Percentiles rank a stretch among this genome's conserved stretches.
These are phyloP conservation scores for Helarctos malayanus DNA, from an alignment of 2,797 vertebrate genomes.

Conservation along the genomic window DNA sequence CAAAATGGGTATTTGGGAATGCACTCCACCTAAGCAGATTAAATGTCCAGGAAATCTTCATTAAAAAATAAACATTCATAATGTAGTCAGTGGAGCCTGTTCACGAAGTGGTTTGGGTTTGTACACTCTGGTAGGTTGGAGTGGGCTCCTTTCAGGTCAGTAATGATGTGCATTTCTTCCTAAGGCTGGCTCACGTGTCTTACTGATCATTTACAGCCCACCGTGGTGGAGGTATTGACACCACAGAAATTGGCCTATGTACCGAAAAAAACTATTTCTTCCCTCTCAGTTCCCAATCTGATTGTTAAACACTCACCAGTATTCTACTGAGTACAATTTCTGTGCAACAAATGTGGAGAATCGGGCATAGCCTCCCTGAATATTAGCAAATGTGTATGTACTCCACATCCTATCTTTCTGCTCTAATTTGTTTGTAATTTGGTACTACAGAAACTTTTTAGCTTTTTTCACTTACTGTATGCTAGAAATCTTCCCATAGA, in stretches of 20 bases:
- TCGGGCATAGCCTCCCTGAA: background rate
- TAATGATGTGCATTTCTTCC: background rate
- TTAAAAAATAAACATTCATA: background rate
- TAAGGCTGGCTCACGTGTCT: background rate
- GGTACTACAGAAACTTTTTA: background rate
- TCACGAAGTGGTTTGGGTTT: background rate
- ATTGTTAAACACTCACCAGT: background rate
- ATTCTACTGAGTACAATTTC: background rate
- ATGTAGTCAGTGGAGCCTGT: background rate
- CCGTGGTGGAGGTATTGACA: background rate
- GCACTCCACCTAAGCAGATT: background rate
- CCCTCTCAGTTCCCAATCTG: background rate
- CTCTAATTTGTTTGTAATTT: background rate
- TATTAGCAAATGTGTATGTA: background rate
- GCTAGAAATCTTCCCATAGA: background rate
- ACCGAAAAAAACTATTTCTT: too few species aligned
- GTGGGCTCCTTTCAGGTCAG: background rate
- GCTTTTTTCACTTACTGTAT: background rate
- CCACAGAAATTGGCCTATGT: background rate
- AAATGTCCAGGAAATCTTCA: conserved; percentile 3
- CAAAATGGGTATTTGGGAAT: background rate
- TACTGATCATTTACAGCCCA: background rate
- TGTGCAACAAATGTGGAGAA: background rate
- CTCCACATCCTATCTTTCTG: background rate
- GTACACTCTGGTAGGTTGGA: too few species aligned